Conservation (phyloP, 2,888 invertebrate species). For the Temnothorax ravouxi region DNA sequence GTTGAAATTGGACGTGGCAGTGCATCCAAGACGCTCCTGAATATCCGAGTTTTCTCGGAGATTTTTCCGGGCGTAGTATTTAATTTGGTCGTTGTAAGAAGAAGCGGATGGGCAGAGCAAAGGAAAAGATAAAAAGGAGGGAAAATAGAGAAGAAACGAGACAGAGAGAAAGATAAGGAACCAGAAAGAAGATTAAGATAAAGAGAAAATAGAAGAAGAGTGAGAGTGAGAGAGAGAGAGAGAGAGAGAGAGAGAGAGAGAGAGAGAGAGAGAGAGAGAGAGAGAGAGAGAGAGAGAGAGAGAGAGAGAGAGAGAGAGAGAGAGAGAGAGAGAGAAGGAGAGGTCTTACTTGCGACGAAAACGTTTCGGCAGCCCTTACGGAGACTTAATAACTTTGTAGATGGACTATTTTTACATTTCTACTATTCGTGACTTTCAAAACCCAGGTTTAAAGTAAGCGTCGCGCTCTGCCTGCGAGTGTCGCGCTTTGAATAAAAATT, state of each 20-base stretch:
- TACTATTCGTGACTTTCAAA: conserved; percentile 83
- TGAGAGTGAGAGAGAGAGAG: no score
- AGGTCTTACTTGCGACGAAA: conserved; percentile 63
- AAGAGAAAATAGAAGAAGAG: conserved; percentile 48
- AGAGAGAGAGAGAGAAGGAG: conserved; percentile 10
- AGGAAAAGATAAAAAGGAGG: conserved; percentile 37
- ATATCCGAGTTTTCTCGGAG: conserved; percentile 71
- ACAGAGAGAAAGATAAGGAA: not conserved
- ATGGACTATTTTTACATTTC: conserved; percentile 83
- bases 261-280: not conserved
- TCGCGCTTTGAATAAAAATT: conserved; percentile 86
- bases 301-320: not conserved
- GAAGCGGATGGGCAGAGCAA: conserved; percentile 51
- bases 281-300: conserved; percentile 30
- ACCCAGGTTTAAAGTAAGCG: conserved; percentile 81
- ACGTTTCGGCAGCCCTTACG: conserved; percentile 76
- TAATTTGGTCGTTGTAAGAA: conserved; percentile 78
- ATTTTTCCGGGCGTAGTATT: conserved; percentile 76
- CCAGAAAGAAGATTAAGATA: conserved; percentile 20
- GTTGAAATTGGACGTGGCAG: conserved; percentile 75
- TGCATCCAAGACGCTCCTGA: conserved; percentile 73
- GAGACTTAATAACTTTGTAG: conserved; percentile 81
- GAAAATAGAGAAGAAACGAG: conserved; percentile 37
- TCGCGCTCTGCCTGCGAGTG: conserved; percentile 75
- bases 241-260: not conserved